phyloP scores from a whole-genome alignment of 2,888 invertebrate species.

The Tetragnatha montana region DNA sequence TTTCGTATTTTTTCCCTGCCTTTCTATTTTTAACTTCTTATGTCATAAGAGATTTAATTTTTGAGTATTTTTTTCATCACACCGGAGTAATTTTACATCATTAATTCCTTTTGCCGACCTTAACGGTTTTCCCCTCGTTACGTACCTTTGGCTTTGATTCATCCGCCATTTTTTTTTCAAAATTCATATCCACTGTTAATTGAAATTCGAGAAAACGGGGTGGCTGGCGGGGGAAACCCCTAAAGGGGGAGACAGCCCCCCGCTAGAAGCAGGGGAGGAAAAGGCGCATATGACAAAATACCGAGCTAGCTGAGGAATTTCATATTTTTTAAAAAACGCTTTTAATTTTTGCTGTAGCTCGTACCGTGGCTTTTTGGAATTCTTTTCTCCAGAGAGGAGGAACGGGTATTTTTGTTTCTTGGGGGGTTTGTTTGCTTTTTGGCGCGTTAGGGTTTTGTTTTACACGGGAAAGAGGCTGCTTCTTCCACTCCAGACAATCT shows the following conservation, averaged over 20 bases:
- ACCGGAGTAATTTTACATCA: slow-evolving; percentile 56
- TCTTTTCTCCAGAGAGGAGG: neutral
- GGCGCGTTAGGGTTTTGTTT: neutral
- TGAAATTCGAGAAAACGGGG: slow-evolving; percentile 51
- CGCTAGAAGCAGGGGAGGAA: neutral
- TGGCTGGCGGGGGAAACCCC: neutral
- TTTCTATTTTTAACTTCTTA: slow-evolving; percentile 49
- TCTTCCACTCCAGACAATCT: slow-evolving; percentile 9
- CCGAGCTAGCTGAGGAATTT: slow-evolving; percentile 30
- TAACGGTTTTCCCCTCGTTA: neutral
- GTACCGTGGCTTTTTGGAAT: neutral
- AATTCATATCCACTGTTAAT: slow-evolving; percentile 59
- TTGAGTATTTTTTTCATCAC: slow-evolving; percentile 1
- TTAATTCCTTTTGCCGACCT: slow-evolving; percentile 49
- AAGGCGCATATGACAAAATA: slow-evolving; percentile 40
- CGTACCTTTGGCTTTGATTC: slow-evolving; percentile 6
- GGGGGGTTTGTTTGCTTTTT: slow-evolving; percentile 1
- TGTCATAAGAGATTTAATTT: slow-evolving; percentile 18
- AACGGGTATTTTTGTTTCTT: slow-evolving; percentile 6
- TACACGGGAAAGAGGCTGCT: slow-evolving; percentile 1
- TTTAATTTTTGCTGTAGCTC: slow-evolving; percentile 26
- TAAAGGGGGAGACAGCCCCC: neutral
- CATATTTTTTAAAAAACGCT: slow-evolving; percentile 7
- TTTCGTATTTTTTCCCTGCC: slow-evolving; percentile 25
- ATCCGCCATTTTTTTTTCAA: slow-evolving; percentile 43